Evolutionary conservation across 2,113 vertebrate genomes (phyloP).

Genomic region (Nycticebus coucang): DNA sequence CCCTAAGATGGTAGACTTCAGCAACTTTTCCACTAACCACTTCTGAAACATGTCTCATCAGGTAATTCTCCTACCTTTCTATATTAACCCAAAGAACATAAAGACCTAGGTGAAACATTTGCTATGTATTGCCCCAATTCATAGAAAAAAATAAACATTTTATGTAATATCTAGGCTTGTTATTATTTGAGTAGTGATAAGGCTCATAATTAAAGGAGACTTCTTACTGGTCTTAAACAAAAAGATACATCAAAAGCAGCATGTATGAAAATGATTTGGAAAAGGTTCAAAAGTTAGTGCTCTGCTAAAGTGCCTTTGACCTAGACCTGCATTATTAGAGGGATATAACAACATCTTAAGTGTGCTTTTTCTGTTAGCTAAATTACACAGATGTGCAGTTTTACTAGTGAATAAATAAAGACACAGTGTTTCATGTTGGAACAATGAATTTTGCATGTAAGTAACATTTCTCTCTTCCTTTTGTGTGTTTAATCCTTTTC

Average conservation of each 20-base stretch:
- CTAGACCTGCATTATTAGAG: constrained; percentile 76
- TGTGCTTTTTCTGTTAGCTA: constrained; percentile 81
- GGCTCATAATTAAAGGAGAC: neutral
- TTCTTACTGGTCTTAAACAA: constrained; percentile 15
- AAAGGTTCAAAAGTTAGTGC: constrained; percentile 66
- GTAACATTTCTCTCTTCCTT: constrained; percentile 59
- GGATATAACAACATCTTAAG: constrained; percentile 70
- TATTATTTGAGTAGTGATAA: neutral
- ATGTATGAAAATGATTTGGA: constrained; percentile 45
- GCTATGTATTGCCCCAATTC: neutral
- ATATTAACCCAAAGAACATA: constrained; percentile 63
- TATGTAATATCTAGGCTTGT: neutral
- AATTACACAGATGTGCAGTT: constrained; percentile 74
- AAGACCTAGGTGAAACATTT: constrained; percentile 39
- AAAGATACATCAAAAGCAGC: constrained; percentile 16
- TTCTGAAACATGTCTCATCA: constrained; percentile 29
- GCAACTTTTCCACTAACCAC: neutral
- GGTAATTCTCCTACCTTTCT: constrained; percentile 9
- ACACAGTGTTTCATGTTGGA: constrained; percentile 80
- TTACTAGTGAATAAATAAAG: constrained; percentile 66
- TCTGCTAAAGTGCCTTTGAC: constrained; percentile 85
- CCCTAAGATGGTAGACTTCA: constrained; percentile 32
- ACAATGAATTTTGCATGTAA: constrained; percentile 81
- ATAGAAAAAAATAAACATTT: neutral
- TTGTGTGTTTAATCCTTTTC: constrained; percentile 50